Evolutionary conservation across 2,113 vertebrate species (phyloP), one percentile per base, ranked within the genome.

Genomic region (Stomatorhinus ivindoensis): DNA sequence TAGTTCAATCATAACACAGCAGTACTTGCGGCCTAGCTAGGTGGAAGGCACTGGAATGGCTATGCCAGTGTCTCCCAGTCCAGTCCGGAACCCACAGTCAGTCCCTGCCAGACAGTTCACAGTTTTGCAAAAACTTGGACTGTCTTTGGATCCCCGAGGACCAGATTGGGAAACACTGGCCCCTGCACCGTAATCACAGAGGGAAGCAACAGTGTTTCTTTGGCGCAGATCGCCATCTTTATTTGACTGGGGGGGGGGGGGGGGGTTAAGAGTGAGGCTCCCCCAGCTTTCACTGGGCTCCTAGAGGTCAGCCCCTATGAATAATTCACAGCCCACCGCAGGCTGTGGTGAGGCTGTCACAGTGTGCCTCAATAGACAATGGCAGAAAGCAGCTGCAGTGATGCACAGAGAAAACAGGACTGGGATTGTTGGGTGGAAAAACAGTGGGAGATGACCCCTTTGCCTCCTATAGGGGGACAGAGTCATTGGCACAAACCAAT

Each of bases 261-360:
- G 44, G n/a, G 42, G 89, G 47, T 89, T 76, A 89, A 58, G 46
- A 76, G 39, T 17, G n/a, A 65, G 83, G 2, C 39, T 55, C 31
- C 84, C 27, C 61, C 27, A 76, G 35, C 87, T 58, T 50, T 85
- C 31, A 44, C 19, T 47, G 55, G 4, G n/a, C 46, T 47, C 35
- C 55, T 83, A 69, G 73, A 87, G 65, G 69, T 90, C 82, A 87
- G 9, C 3, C 8, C 84, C 17, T 10, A 87, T 92, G 83, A 90
- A 92, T 93, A 90, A 92, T 92, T 92, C 88, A 92, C 69, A 88
- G 47, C 84, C 87, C 83, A 27, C 46, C 73, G 46, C 2, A 19
- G 46, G 69, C 44, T 87, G 87, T 58, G 46, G 44, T 24, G 88
- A 61, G 87, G 69, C 47, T 86, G 87, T 48, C 47, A 50, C 55